phyloP scores from a whole-genome alignment of 2,113 vertebrate species.

The Eleginops maclovinus region DNA sequence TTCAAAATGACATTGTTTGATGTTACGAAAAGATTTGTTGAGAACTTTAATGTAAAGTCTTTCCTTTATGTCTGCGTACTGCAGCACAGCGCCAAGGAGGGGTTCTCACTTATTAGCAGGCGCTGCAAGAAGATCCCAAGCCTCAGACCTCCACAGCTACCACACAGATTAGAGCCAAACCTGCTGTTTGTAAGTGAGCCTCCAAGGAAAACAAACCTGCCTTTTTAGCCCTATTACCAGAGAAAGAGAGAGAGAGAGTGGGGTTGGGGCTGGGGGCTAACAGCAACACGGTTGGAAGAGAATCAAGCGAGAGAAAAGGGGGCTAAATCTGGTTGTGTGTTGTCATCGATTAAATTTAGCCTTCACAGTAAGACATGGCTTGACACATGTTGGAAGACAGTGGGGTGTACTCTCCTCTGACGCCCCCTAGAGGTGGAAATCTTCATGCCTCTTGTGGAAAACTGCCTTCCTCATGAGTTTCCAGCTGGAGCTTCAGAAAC shows the following conservation, averaged over 20 bases:
- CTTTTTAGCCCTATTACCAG: constrained; percentile 62
- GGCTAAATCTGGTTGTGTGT: constrained; percentile 42
- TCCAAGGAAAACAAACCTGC: constrained; percentile 77
- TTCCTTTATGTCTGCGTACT: constrained; percentile 15
- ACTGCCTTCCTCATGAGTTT: constrained; percentile 32
- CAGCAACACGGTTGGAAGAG: constrained; percentile 42
- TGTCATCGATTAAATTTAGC: constrained; percentile 55
- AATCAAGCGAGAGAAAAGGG: constrained; percentile 20
- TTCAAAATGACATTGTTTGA: constrained; percentile 23
- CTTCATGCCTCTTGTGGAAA: constrained; percentile 39
- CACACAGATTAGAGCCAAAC: constrained; percentile 58
- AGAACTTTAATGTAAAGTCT: constrained; percentile 42
- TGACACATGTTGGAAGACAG: constrained; percentile 47
- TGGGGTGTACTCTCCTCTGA: constrained; percentile 46
- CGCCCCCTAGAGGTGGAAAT: constrained; percentile 73
- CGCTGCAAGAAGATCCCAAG: constrained; percentile 34
- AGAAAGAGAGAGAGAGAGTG: neutral
- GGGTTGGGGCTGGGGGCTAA: neutral
- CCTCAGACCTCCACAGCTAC: constrained; percentile 60
- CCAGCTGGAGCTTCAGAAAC: constrained; percentile 40
- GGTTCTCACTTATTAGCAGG: constrained; percentile 37
- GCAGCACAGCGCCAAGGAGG: constrained; percentile 12
- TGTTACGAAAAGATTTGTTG: constrained; percentile 45
- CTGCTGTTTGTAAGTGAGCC: constrained; percentile 67
- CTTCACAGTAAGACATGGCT: constrained; percentile 8